Evolutionary conservation across 2,888 invertebrate genomes (phyloP), one percentile per base, ranked within the genome.

Genomic region (Octonoba sinensis): DNA sequence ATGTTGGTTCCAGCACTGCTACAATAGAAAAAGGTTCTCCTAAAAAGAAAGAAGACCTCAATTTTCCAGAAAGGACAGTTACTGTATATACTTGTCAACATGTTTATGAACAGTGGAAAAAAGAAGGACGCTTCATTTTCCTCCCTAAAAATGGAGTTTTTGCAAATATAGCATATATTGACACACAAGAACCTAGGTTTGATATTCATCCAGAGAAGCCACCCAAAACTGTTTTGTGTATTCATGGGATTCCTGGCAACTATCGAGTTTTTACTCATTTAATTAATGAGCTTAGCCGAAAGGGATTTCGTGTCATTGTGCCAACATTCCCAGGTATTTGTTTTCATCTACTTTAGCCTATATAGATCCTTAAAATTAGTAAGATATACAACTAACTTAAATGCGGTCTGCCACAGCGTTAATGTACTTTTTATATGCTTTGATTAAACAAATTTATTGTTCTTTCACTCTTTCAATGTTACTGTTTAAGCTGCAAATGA

Each of bases 241-340:
- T 79, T 27, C 79, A 79, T 62, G 79, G 79, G 12, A 73, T 79
- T 46, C 79, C 79, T 54, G 79, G 79, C 11, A 73, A 72, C 64
- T 73, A 79, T 44, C 49, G 62, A 44, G 73, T 79, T 3, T 79
- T 79, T 24, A 73, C 54, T 67, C 60, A 51, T 20, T 54, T 79
- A 13, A 79, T 79, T 36, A 73, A 72, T 22, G 72, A 66, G 60
- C 65, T 79, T 3, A 47, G 24, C 24, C 22, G 60, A 22, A 56
- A 67, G n/a, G 79, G 73, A 56, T 20, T 79, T 12, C 49, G 79
- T 73, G 73, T 69, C 46, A 67, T 73, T 36, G 73, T 79, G 16
- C 79, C 79, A 51, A 62, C 60, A 22, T 79, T 79, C 62, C 79
- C 79, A 62, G 73, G 79, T 79, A 73, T 13, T 13, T n/a, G 36